Evolutionary conservation across 2,888 invertebrate genomes (phyloP), one percentile per base, ranked within the genome.

Genomic region (Polia nebulosa): DNA sequence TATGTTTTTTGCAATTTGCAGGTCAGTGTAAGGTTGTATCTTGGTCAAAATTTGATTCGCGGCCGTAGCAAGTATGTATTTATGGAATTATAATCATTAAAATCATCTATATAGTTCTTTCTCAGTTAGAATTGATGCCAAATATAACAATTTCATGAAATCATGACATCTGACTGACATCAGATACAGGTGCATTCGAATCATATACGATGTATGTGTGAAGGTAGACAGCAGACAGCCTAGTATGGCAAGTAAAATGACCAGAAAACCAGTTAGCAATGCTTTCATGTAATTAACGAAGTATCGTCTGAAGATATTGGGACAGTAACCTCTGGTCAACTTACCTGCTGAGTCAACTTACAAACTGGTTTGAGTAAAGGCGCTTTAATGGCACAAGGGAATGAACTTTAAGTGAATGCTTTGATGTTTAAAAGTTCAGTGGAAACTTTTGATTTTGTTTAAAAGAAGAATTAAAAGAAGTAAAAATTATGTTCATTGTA

Each of bases 201-300:
- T n/a, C 36, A 27, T 25, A 51, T 25, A 51, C 52, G 25, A 29
- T 9, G 32, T 27, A 25, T 41, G 6, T 34, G 4, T 49, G 22
- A 20, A 52, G 8, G 25, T 44, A 52, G 25, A 60, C 55, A 49
- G 47, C 44, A 17, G 29, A 59, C 32, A n/a, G n/a, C 70, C 76
- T 75, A 69, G 56, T 7, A 27, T n/a, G 22, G 13, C 8, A 41
- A 29, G 25, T 41, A 20, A 59, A 25, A 52, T 72, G 22, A 60
- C 73, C 41, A 62, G 41, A 55, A 25, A 55, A 70, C 76, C 71
- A 51, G 70, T 71, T 64, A 65, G 36, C 45, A 60, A 51, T 60
- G 39, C 52, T 68, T 74, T 70, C 62, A 49, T 56, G 52, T 73
- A 61, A 65, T 74, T 49, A 49, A 15, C 60, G 27, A 22, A 27